Evolutionary conservation across 2,888 invertebrate species (phyloP).

Genomic region (Spilarctia lutea): DNA sequence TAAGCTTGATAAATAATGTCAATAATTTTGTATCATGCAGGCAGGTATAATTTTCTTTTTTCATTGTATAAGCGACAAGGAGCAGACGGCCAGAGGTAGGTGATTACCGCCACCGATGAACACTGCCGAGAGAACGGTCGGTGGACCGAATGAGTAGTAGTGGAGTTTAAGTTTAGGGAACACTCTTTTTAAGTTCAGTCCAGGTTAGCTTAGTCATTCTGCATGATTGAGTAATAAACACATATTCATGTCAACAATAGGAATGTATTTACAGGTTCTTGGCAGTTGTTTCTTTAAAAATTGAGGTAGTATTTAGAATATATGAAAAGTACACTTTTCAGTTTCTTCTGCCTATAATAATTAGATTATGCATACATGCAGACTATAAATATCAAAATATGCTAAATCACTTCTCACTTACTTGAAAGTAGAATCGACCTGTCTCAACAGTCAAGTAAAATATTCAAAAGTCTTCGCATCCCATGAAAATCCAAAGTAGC

Average conservation of each 20-base stretch:
- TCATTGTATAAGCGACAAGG: neutral
- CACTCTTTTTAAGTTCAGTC: too few relatives aligned
- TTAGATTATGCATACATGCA: neutral
- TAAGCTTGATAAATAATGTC: conserved; percentile 28
- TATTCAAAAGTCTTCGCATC: conserved; percentile 50
- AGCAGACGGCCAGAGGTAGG: too few relatives aligned
- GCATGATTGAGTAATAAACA: too few relatives aligned
- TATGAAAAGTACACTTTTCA: neutral
- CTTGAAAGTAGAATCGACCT: conserved; percentile 11
- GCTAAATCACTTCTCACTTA: neutral
- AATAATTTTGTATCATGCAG: conserved; percentile 15
- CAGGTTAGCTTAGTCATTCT: too few relatives aligned
- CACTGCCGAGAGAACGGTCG: too few relatives aligned
- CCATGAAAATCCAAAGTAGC: conserved; percentile 55
- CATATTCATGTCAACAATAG: too few relatives aligned
- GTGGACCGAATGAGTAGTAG: too few relatives aligned
- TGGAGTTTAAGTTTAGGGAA: too few relatives aligned
- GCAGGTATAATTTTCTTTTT: neutral
- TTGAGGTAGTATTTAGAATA: neutral
- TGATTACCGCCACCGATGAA: too few relatives aligned
- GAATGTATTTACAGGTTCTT: too few relatives aligned
- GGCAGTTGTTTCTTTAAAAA: neutral
- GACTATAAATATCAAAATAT: neutral
- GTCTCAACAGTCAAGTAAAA: conserved; percentile 29
- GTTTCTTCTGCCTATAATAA: neutral